Evolutionary conservation across 2,888 invertebrate genomes (phyloP).

Genomic region (Oxyteleia sp.): DNA sequence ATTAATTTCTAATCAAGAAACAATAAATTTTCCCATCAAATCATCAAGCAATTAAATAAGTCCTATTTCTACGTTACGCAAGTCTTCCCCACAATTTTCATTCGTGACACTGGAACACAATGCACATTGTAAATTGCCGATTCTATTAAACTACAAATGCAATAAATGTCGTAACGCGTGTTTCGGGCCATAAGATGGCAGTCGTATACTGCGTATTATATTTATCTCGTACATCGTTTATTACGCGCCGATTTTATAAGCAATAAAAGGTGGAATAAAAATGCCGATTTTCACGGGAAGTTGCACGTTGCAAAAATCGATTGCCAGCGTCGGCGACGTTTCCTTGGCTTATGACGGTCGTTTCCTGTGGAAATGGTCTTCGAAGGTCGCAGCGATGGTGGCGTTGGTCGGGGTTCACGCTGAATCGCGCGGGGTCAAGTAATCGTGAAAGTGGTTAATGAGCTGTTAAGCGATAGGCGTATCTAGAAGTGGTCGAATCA

Average conservation of each 20-base stretch:
- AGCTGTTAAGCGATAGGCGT: constrained; percentile 79
- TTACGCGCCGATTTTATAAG: constrained; percentile 22
- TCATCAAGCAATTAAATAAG: background rate
- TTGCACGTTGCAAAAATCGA: too few relatives aligned
- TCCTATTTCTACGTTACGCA: background rate
- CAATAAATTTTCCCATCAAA: background rate
- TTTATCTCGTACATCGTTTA: constrained; percentile 24
- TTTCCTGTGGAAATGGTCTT: too few relatives aligned
- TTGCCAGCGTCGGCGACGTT: too few relatives aligned
- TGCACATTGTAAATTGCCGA: constrained; percentile 15
- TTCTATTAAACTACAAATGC: constrained; percentile 5
- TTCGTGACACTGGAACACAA: constrained; percentile 1
- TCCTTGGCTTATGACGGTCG: too few relatives aligned
- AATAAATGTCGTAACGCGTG: constrained; percentile 9
- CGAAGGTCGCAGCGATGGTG: constrained; percentile 49
- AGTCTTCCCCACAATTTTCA: background rate
- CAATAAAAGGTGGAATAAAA: constrained; percentile 18
- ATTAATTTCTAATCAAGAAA: background rate
- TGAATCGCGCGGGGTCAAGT: constrained; percentile 68
- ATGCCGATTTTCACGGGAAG: constrained; percentile 10
- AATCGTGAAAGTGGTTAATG: constrained; percentile 79
- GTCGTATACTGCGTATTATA: constrained; percentile 17
- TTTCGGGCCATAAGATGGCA: constrained; percentile 9
- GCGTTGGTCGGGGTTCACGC: constrained; percentile 47
- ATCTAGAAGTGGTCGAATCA: constrained; percentile 65